Percentiles rank a stretch among this genome's conserved stretches.
Conservation (phyloP, 35 echinoderm and acorn worm species). For the Ophioderma brevispina region DNA sequence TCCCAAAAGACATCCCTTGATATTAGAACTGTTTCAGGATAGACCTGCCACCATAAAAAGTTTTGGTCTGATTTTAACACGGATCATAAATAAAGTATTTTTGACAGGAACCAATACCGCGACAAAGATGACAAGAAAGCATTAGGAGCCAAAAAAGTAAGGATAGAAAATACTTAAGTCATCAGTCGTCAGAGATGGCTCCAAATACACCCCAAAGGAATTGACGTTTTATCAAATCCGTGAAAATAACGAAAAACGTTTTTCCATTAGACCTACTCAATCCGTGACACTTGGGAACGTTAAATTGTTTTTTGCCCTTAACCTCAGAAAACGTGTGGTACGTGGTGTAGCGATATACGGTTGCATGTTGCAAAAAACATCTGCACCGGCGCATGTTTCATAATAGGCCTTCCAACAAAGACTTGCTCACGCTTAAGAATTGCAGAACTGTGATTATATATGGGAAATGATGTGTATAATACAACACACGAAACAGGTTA, state of each 20-base stretch:
- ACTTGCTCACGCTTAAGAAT: too few relatives aligned
- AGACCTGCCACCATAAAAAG: too few relatives aligned
- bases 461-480: too few relatives aligned
- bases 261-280: background rate
- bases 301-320: conserved; percentile 14
- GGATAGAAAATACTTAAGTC: background rate
- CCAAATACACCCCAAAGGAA: background rate
- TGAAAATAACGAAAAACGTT: background rate
- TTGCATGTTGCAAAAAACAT: too few relatives aligned
- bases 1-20: too few relatives aligned
- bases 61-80: background rate
- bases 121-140: conserved; percentile 4
- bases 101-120: background rate
- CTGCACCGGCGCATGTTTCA: too few relatives aligned
- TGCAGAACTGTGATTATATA: too few relatives aligned
- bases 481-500: too few relatives aligned
- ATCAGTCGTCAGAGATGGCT: background rate
- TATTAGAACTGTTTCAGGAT: too few relatives aligned
- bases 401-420: too few relatives aligned
- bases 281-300: conserved; percentile 8
- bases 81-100: background rate
- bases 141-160: background rate
- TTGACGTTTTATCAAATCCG: background rate
- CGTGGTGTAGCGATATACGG: too few relatives aligned
- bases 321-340: background rate